Conservation (phyloP, 1,140 invertebrate genomes). For the Paraescarpia echinospica region DNA sequence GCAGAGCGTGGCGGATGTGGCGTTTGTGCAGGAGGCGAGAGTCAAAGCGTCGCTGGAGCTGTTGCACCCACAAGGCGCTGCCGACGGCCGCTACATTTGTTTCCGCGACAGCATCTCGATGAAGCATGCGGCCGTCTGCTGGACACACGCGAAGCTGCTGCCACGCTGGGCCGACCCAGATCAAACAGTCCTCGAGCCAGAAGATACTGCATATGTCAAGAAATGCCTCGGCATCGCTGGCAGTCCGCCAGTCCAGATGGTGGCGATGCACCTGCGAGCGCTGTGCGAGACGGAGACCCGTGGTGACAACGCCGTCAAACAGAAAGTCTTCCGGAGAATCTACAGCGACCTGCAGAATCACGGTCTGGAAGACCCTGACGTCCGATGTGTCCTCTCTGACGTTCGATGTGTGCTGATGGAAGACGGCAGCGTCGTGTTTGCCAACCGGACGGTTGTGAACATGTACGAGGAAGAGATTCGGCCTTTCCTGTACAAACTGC, state of each 20-base stretch:
- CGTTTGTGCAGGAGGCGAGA: background rate
- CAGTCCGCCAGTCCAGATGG: background rate
- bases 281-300: background rate
- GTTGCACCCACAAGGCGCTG: no score
- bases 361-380: background rate
- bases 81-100: conserved; percentile 13
- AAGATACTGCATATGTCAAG: background rate
- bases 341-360: conserved; percentile 16
- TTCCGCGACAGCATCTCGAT: conserved; percentile 25
- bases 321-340: conserved; percentile 17
- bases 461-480: conserved; percentile 37
- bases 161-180: conserved; percentile 28
- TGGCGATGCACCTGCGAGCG: conserved; percentile 7
- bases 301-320: conserved; percentile 6
- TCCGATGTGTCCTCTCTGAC: background rate
- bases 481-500: conserved; percentile 36
- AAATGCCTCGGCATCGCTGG: conserved; percentile 1
- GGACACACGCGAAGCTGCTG: conserved; percentile 19
- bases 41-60: background rate
- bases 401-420: conserved; percentile 24
- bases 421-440: conserved; percentile 32
- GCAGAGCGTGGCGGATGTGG: background rate
- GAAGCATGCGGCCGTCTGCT: conserved; percentile 20
- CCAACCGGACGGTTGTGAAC: conserved; percentile 33
- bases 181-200: background rate